Conservation (phyloP, 1,140 invertebrate genomes). For the Bombus waltoni region DNA sequence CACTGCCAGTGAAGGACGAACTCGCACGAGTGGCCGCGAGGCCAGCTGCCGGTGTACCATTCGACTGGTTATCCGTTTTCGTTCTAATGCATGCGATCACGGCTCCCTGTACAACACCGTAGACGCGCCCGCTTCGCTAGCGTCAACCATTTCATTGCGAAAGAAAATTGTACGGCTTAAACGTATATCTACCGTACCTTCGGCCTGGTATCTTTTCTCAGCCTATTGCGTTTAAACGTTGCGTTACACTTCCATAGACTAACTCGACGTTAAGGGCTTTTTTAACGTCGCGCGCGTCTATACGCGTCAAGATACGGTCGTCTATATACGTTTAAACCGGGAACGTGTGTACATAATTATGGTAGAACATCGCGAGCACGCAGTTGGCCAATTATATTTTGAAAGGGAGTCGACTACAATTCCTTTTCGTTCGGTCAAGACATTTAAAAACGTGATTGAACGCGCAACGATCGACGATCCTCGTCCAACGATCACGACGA, state of each 20-base stretch:
- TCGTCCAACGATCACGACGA: neutral
- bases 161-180: neutral
- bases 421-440: neutral
- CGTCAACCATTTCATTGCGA: neutral
- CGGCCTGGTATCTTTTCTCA: too few species aligned
- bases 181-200: neutral
- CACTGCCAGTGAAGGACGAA: conserved; percentile 65
- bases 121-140: conserved; percentile 42
- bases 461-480: neutral
- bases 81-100: conserved; percentile 69
- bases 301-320: too few species aligned
- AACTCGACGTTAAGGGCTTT: too few species aligned
- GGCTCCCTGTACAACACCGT: neutral
- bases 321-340: neutral
- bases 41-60: conserved; percentile 74
- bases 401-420: neutral
- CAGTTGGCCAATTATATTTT: neutral
- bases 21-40: conserved; percentile 64
- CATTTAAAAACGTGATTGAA: neutral
- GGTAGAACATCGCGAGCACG: conserved; percentile 3
- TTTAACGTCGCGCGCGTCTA: neutral
- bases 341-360: neutral
- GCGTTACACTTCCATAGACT: too few species aligned
- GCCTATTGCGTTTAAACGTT: too few species aligned
- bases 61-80: conserved; percentile 75